Evolutionary conservation across 2,113 vertebrate genomes (phyloP).

Genomic region (cattle (Bos taurus)): DNA sequence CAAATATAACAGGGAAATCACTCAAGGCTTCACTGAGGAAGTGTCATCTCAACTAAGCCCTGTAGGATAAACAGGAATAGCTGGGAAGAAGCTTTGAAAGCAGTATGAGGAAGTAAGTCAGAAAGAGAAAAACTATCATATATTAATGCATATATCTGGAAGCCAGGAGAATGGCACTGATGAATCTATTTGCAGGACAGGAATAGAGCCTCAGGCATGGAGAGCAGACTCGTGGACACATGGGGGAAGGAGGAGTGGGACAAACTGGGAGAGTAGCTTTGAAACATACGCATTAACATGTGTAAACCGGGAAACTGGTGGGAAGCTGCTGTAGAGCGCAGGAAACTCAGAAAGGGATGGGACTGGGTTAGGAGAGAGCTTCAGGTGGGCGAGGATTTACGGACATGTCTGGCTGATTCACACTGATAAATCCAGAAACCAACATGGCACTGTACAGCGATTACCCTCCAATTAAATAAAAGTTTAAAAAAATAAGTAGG

Average conservation of each 20-base stretch:
- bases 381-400: not conserved
- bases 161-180: not conserved
- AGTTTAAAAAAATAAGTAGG: not conserved
- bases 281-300: not conserved
- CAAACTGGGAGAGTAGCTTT: too few relatives aligned
- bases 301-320: not conserved
- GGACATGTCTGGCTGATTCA: not conserved
- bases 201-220: not conserved
- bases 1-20: not conserved
- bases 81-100: not conserved
- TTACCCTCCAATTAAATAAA: not conserved
- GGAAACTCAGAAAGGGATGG: not conserved
- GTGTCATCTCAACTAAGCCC: not conserved
- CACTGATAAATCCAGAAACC: not conserved
- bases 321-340: not conserved
- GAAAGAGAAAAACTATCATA: not conserved
- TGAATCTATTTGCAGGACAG: not conserved
- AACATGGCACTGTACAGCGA: not conserved
- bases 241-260: not conserved
- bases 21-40: not conserved
- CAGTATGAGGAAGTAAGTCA: not conserved
- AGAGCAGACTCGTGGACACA: not conserved
- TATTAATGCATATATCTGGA: not conserved
- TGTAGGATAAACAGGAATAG: not conserved
- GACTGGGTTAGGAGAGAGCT: not conserved